Conservation (phyloP, 2,888 invertebrate genomes). For the Candidula unifasciata region DNA sequence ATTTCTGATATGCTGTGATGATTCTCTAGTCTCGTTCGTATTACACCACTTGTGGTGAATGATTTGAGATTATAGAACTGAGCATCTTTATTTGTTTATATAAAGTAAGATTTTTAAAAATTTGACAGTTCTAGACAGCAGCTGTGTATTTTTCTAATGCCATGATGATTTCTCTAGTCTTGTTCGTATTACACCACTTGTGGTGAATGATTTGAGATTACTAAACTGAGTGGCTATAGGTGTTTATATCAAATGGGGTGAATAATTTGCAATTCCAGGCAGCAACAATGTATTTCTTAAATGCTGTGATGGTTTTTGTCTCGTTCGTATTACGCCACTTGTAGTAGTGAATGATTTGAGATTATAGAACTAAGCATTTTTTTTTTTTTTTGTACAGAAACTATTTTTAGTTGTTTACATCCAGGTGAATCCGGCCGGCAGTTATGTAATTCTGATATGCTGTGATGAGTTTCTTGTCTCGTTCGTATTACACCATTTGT, state of each 20-base stretch:
- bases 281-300: too few relatives aligned
- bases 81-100: too few relatives aligned
- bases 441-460: too few relatives aligned
- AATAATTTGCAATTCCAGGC: too few relatives aligned
- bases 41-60: constrained; percentile 32
- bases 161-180: constrained; percentile 27
- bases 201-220: constrained; percentile 41
- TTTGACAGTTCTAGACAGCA: too few relatives aligned
- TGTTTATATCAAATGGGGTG: too few relatives aligned
- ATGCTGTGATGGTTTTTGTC: constrained; percentile 29
- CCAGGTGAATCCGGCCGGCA: too few relatives aligned
- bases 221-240: too few relatives aligned
- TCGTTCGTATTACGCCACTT: constrained; percentile 33
- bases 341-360: constrained; percentile 40
- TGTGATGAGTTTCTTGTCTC: constrained; percentile 33
- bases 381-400: too few relatives aligned
- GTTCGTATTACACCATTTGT: constrained; percentile 19
- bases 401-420: too few relatives aligned
- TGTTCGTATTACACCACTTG: constrained; percentile 28
- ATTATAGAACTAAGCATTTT: constrained; percentile 30
- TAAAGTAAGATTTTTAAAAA: too few relatives aligned
- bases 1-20: constrained; percentile 10
- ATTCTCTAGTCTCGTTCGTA: constrained; percentile 36
- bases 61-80: constrained; percentile 36
- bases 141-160: neutral